Conservation (phyloP, 2,113 vertebrate species). For the Naja naja region DNA sequence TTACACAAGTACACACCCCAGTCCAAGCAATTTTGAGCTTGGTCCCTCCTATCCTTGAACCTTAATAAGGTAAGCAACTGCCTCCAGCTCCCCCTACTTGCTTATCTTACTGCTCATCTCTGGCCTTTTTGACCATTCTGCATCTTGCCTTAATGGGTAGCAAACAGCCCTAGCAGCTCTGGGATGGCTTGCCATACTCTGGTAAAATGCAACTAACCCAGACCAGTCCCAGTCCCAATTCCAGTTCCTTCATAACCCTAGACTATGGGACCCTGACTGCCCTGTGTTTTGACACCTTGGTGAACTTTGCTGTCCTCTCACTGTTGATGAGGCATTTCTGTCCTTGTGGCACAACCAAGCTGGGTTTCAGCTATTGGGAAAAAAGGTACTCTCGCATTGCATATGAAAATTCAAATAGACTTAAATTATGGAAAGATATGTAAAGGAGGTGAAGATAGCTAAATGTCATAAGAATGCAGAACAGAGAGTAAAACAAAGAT, state of each 20-base stretch:
- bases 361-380: background rate
- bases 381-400: background rate
- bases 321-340: background rate
- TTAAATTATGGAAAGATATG: background rate
- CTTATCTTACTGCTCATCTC: no score
- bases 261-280: background rate
- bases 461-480: background rate
- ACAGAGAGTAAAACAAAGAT: background rate
- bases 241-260: background rate
- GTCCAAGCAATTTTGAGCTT: no score
- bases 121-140: no score
- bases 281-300: background rate
- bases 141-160: no score
- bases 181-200: background rate
- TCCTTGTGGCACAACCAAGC: background rate
- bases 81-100: no score
- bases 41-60: no score
- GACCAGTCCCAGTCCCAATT: background rate
- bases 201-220: background rate
- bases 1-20: no score
- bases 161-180: background rate
- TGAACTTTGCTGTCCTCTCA: background rate
- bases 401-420: background rate
- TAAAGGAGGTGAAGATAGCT: background rate
- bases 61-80: no score